These are phyloP conservation scores for Tupiocoris notatus DNA, from an alignment of 2,888 invertebrate genomes.

Conservation along the genomic window DNA sequence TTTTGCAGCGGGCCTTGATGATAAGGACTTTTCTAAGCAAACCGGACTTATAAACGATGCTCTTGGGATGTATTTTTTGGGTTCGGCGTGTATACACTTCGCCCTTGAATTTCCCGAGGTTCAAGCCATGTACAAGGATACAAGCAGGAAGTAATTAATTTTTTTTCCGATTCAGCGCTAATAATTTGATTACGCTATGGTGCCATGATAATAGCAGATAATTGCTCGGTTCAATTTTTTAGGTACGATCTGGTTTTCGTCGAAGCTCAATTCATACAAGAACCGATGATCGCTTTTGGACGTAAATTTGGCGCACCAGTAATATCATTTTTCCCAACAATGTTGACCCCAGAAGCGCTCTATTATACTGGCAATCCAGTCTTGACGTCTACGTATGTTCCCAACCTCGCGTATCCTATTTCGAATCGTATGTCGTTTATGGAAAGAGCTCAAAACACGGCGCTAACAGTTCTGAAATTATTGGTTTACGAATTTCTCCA, in stretches of 20 bases:
- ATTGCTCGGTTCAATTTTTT: no score
- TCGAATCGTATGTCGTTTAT: conserved; percentile 43
- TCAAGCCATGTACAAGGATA: background rate
- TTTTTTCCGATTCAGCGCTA: background rate
- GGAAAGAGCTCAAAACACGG: conserved; percentile 39
- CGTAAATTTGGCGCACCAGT: conserved; percentile 47
- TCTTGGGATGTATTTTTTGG: background rate
- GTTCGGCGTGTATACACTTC: background rate
- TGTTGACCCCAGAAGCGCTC: conserved; percentile 24
- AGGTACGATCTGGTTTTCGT: conserved; percentile 46
- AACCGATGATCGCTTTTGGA: conserved; percentile 44
- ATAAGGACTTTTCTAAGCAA: conserved; percentile 8
- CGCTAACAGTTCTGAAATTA: conserved; percentile 27
- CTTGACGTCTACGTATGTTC: conserved; percentile 39
- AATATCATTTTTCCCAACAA: conserved; percentile 15
- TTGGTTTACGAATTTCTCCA: conserved; percentile 26
- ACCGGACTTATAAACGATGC: background rate
- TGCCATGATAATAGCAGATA: no score
- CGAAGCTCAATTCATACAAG: conserved; percentile 47
- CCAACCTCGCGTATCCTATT: conserved; percentile 28
- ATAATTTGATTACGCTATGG: no score
- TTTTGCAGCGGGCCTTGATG: background rate
- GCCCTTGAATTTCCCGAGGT: background rate
- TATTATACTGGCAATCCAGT: conserved; percentile 43
- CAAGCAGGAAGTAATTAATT: conserved; percentile 4